Base-by-base conservation (phyloP, 2,113 vertebrate genomes). In the Oryzias curvinotus region DNA sequence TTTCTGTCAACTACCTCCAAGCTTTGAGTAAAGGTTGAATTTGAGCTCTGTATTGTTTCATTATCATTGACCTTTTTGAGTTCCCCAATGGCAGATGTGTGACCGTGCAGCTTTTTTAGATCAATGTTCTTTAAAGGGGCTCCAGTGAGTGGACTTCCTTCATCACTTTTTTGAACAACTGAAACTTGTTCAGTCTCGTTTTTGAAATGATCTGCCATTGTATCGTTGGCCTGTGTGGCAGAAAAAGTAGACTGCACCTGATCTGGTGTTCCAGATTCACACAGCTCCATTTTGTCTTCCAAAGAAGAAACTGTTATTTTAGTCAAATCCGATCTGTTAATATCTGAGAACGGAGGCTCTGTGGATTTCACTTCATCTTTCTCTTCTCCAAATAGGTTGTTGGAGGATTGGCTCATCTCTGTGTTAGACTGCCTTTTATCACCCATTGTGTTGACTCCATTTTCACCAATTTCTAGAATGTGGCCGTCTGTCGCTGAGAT, bases 341-440 rank as follows among this genome's bases (percentile, higher is more conserved):
- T 62, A 79, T 60, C 52, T 18, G 23, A 53, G 41, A 5, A 43
- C 0, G 65, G 50, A 17, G 66, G 61, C n/a, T 55, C 7, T 36
- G 61, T 49, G 19, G 52, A 66, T 80, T 85, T 84, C 65, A 76
- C 66, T 75, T 85, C 69, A 26, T 15, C 51, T 86, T 87, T 83
- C 62, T 85, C 72, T 66, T 77, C 60, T 57, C 56, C 64, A 61
- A 43, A 5, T 57, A 57, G 30, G n/a, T 56, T 21, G 13, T 14
- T 52, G 14, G 14, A 43, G 50, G 23, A 52, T 16, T 0, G 16
- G 14, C 23, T 45, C 5, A 78, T 54, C 30, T 57, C 54, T 54
- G 25, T 53, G 28, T 51, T 47, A 46, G 48, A 19, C 52, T 80
- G 49, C 44, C 19, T 49, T 45, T 58, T 57, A 47, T 45, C 50